Evolutionary conservation across 2,113 vertebrate species (phyloP).

Genomic region (Paratilapia polleni): DNA sequence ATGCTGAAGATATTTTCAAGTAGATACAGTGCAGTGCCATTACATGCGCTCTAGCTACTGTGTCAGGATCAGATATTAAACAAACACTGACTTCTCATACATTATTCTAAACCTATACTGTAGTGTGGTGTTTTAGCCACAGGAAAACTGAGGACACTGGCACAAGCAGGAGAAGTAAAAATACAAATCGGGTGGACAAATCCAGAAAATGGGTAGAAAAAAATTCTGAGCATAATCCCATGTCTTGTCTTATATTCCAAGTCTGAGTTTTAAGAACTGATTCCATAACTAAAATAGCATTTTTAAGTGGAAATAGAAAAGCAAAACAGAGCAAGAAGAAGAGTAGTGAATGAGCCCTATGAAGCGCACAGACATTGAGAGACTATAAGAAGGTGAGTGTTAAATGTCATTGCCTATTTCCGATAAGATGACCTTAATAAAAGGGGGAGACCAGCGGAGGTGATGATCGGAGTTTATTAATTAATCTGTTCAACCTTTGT

Average conservation of each 20-base stretch:
- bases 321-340: not conserved
- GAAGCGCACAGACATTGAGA: not conserved
- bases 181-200: slow-evolving; percentile 44
- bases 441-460: slow-evolving; percentile 19
- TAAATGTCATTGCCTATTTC: slow-evolving; percentile 34
- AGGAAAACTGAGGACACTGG: not conserved
- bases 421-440: slow-evolving; percentile 54
- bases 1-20: not conserved
- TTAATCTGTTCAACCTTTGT: slow-evolving; percentile 50
- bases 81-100: not conserved
- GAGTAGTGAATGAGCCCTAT: not conserved
- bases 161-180: slow-evolving; percentile 22
- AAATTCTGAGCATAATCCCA: not conserved
- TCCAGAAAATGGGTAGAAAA: slow-evolving; percentile 9
- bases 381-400: not conserved
- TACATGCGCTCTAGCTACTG: not conserved
- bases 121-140: not conserved
- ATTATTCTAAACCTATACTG: too few species aligned
- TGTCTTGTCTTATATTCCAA: not conserved
- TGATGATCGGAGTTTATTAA: slow-evolving; percentile 30
- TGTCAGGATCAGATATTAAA: slow-evolving; percentile 3
- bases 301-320: not conserved
- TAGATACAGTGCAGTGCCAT: not conserved
- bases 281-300: not conserved
- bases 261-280: slow-evolving; percentile 8